Percentiles rank a stretch among this genome's conserved stretches.
Evolutionary conservation across 2,888 invertebrate genomes (phyloP).

Genomic region (Dasypolia templi): DNA sequence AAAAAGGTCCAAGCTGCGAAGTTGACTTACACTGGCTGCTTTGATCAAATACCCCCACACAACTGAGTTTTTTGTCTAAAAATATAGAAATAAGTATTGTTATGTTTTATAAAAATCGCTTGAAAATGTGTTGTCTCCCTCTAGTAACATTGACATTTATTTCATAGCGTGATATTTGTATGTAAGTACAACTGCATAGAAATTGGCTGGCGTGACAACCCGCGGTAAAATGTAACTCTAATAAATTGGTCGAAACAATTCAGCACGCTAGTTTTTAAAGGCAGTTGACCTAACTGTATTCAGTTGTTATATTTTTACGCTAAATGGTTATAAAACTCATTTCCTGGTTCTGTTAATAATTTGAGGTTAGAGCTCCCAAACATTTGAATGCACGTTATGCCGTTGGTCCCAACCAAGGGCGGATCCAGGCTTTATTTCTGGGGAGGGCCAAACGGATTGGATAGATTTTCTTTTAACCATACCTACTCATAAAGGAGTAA

Average conservation of each 20-base stretch:
- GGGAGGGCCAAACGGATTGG: too few relatives aligned
- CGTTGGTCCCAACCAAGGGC: too few relatives aligned
- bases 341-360: background rate
- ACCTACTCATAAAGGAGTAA: too few relatives aligned
- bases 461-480: too few relatives aligned
- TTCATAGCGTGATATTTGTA: constrained; percentile 25
- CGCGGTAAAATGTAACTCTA: constrained; percentile 47
- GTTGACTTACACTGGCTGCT: constrained; percentile 2
- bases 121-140: background rate
- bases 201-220: constrained; percentile 54
- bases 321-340: constrained; percentile 1
- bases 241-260: constrained; percentile 49
- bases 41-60: background rate
- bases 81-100: background rate
- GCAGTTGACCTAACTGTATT: constrained; percentile 52
- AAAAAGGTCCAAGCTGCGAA: constrained; percentile 7
- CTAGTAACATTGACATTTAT: constrained; percentile 20
- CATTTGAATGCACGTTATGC: background rate
- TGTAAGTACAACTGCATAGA: too few relatives aligned
- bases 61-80: background rate
- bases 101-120: background rate
- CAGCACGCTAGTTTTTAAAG: constrained; percentile 46
- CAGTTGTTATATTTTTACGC: constrained; percentile 25
- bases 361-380: constrained; percentile 8
- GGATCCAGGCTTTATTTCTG: too few relatives aligned